phyloP scores from a whole-genome alignment of 2,113 vertebrate genomes.

The Brachyhypopomus occidentalis region DNA sequence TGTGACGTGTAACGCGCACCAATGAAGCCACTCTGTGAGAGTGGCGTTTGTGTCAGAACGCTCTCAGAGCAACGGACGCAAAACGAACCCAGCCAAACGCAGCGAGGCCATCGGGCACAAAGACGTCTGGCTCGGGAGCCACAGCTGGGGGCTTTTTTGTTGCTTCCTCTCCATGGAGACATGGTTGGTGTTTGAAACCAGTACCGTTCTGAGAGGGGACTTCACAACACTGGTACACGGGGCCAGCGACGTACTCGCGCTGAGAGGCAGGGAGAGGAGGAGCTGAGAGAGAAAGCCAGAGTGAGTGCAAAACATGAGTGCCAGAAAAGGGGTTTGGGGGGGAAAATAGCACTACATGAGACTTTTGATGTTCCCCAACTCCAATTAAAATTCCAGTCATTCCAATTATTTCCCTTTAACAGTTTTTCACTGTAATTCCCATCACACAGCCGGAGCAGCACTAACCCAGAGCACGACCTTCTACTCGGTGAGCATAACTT shows the following conservation, averaged over 20 bases:
- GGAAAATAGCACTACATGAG: too few relatives aligned
- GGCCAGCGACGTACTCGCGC: background rate
- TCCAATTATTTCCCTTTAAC: too few relatives aligned
- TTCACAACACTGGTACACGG: slow-evolving; percentile 1
- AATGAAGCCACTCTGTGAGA: background rate
- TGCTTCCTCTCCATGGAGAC: slow-evolving; percentile 32
- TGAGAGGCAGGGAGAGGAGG: background rate
- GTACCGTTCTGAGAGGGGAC: slow-evolving; percentile 36
- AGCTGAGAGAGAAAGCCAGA: background rate
- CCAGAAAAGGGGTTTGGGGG: too few relatives aligned
- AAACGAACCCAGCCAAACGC: background rate
- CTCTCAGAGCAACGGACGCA: slow-evolving; percentile 16
- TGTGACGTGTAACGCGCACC: slow-evolving; percentile 5
- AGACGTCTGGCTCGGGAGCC: slow-evolving; percentile 23
- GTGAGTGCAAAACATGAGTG: background rate
- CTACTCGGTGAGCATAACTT: background rate
- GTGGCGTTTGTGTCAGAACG: background rate
- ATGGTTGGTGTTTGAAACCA: slow-evolving; percentile 23
- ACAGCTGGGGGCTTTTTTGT: slow-evolving; percentile 26
- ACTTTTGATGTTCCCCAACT: too few relatives aligned
- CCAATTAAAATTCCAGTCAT: too few relatives aligned
- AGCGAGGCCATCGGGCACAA: slow-evolving; percentile 14
- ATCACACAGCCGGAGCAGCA: too few relatives aligned
- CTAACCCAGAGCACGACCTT: too few relatives aligned
- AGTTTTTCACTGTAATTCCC: too few relatives aligned